Percentiles rank a stretch among this genome's conserved stretches.
Conservation (phyloP, 2,888 invertebrate species). For the Lasioglossum villosulum region DNA sequence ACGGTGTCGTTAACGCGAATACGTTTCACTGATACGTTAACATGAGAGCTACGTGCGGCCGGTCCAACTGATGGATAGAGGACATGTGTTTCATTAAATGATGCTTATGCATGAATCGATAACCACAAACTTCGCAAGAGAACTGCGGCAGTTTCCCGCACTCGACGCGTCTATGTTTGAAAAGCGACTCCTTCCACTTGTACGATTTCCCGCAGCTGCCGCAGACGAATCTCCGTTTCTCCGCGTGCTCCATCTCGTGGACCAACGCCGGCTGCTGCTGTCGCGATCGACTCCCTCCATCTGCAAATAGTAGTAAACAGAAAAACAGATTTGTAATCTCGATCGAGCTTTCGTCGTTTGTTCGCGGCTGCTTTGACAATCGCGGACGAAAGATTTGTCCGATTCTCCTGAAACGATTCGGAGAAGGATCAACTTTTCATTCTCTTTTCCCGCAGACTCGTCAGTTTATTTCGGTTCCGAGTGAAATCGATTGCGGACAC, state of each 20-base stretch:
- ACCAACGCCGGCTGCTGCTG: neutral
- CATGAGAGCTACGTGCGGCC: neutral
- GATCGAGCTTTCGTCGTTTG: neutral
- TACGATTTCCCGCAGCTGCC: slow-evolving; percentile 79
- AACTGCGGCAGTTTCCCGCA: slow-evolving; percentile 81
- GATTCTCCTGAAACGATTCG: neutral
- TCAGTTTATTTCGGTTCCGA: slow-evolving; percentile 9
- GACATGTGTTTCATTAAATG: slow-evolving; percentile 81
- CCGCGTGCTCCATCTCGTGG: slow-evolving; percentile 11
- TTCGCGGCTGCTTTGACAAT: neutral
- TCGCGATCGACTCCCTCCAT: neutral
- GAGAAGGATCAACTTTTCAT: neutral
- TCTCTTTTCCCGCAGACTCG: neutral
- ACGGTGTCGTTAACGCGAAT: neutral
- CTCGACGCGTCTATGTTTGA: slow-evolving; percentile 79
- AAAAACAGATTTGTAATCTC: slow-evolving; percentile 15
- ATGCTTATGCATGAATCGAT: slow-evolving; percentile 85
- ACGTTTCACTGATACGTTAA: slow-evolving; percentile 26
- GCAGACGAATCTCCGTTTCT: slow-evolving; percentile 71
- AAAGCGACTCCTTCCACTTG: slow-evolving; percentile 79
- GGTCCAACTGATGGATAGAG: slow-evolving; percentile 67
- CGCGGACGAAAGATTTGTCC: neutral
- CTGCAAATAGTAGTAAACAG: slow-evolving; percentile 53
- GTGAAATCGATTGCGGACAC: neutral
- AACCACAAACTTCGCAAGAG: slow-evolving; percentile 80